Conservation (phyloP, 2,888 invertebrate genomes). For the Drosophila peninsularis region DNA sequence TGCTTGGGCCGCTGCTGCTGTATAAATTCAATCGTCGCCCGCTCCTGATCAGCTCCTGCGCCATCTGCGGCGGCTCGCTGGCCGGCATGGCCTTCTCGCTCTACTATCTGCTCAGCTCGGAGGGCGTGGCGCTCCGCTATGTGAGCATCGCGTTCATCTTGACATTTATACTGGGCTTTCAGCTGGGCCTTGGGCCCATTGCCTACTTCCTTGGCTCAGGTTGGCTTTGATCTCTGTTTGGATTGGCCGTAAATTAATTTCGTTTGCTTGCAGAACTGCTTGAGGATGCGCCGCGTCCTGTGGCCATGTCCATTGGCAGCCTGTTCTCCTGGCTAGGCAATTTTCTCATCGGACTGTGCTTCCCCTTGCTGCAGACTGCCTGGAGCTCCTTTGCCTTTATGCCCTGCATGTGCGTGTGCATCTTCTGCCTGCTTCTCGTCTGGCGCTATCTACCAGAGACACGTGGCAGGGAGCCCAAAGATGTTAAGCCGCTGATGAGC, state of each 20-base stretch:
- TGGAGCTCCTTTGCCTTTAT: slow-evolving; percentile 90
- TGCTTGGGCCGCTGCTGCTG: slow-evolving; percentile 88
- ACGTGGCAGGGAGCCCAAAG: slow-evolving; percentile 68
- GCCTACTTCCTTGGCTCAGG: slow-evolving; percentile 94
- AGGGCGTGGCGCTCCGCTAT: slow-evolving; percentile 86
- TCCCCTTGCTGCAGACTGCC: slow-evolving; percentile 87
- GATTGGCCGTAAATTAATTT: background rate
- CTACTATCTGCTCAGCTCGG: slow-evolving; percentile 87
- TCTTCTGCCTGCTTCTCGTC: slow-evolving; percentile 66
- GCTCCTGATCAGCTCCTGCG: slow-evolving; percentile 88
- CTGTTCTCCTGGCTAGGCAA: slow-evolving; percentile 94
- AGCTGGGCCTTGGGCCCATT: slow-evolving; percentile 93
- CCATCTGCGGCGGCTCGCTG: slow-evolving; percentile 86
- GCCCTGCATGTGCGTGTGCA: slow-evolving; percentile 87
- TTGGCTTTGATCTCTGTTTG: slow-evolving; percentile 70
- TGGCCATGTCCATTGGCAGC: slow-evolving; percentile 93
- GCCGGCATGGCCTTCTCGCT: slow-evolving; percentile 87
- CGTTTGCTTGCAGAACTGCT: slow-evolving; percentile 87
- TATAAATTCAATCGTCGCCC: slow-evolving; percentile 88
- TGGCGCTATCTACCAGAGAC: slow-evolving; percentile 79
- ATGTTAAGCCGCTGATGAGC: slow-evolving; percentile 70
- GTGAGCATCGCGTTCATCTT: slow-evolving; percentile 89
- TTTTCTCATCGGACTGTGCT: slow-evolving; percentile 92
- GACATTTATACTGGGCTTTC: slow-evolving; percentile 91
- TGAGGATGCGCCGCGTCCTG: slow-evolving; percentile 91